Evolutionary conservation across 2,888 invertebrate species (phyloP).

Genomic region (Andrena bucephala): DNA sequence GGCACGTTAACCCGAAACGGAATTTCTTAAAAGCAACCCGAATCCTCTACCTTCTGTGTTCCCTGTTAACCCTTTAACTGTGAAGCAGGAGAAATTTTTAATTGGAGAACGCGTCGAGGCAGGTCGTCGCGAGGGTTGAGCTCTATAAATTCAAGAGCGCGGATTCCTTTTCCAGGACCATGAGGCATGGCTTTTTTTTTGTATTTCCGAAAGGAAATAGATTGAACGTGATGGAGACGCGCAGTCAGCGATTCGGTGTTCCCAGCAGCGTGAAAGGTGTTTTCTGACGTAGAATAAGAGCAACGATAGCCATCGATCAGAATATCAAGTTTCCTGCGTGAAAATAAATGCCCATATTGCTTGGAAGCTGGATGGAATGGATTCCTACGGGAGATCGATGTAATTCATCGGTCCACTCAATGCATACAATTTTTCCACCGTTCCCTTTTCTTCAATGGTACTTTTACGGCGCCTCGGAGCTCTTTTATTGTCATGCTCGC

Average conservation of each 20-base stretch:
- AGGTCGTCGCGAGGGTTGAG: too few species aligned
- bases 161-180: background rate
- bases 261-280: background rate
- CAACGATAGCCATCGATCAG: slow-evolving; percentile 1
- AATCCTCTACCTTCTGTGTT: background rate
- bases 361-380: background rate
- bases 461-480: background rate
- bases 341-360: background rate
- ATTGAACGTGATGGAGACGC: background rate
- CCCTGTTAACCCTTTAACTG: too few species aligned
- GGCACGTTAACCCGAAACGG: background rate
- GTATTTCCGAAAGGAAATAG: background rate
- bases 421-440: slow-evolving; percentile 5
- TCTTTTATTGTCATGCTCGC: background rate
- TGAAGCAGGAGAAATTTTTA: too few species aligned
- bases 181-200: background rate
- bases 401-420: slow-evolving; percentile 2
- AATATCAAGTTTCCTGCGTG: background rate
- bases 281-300: slow-evolving; percentile 3
- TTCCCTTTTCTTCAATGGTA: slow-evolving; percentile 3
- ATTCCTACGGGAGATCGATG: slow-evolving; percentile 15
- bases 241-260: background rate
- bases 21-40: background rate
- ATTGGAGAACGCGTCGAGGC: too few species aligned
- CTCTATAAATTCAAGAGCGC: background rate